Conservation (phyloP, 2,113 vertebrate genomes). For the Pelecanoides urinatrix region DNA sequence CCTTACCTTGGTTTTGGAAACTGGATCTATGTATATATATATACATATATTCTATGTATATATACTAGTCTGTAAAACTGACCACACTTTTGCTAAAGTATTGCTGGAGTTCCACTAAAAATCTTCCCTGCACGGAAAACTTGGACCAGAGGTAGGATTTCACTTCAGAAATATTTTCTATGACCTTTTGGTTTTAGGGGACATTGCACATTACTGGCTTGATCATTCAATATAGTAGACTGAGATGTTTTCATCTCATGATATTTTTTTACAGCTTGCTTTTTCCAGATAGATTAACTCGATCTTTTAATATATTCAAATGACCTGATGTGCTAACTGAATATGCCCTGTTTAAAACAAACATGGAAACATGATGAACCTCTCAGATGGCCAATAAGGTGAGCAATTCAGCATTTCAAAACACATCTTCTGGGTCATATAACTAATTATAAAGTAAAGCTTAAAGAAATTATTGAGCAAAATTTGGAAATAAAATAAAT, state of each 20-base stretch:
- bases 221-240: accelerated
- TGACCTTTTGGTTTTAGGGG: background rate
- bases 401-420: background rate
- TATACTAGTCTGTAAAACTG: background rate
- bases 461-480: background rate
- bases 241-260: background rate
- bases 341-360: background rate
- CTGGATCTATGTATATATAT: no score
- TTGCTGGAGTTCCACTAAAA: background rate
- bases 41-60: background rate
- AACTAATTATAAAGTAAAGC: background rate
- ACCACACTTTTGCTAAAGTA: background rate
- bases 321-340: background rate
- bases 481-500: background rate
- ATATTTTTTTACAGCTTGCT: background rate
- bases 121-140: background rate
- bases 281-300: background rate
- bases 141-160: background rate
- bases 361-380: background rate
- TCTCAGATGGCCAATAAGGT: background rate
- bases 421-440: background rate
- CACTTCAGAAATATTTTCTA: background rate
- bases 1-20: background rate
- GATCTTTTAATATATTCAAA: background rate
- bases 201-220: background rate